Base-by-base conservation (phyloP, 2,113 vertebrate species). In the Lamprologus ornatipinnis region DNA sequence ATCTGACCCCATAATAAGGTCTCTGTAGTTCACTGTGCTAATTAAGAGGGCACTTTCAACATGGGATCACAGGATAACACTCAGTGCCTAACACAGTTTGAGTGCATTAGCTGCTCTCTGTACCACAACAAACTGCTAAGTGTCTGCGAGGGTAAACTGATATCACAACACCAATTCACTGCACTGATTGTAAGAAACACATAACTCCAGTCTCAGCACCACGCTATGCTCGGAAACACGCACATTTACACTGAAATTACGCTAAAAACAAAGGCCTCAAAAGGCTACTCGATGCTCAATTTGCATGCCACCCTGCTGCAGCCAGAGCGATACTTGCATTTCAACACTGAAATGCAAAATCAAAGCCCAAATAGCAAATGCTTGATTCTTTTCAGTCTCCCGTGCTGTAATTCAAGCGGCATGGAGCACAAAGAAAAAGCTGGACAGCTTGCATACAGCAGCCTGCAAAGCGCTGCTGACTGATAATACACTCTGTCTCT, bases 21-120 rank as follows among this genome's bases (percentile, higher is more conserved):
- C 88, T 84, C 70, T 10, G 84, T n/a, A 82, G 89, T 86, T 91
- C 82, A 70, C 68, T 51, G 85, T 84, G 85, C 70, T 94, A 91
- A 94, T 94, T 92, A 94, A 85, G 81, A 85, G 81, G 75, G 26
- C 75, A 81, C 90, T 91, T 92, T 91, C 80, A 81, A 88, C 70
- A 79, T 7, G 58, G 81, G 81, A 81, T 93, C 84, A 89, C 87
- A 79, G 58, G 53, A 91, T 94, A 73, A 86, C 90, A 93, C 90
- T 90, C 60, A 4, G 42, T 37, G 54, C 82, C 73, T 85, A 35
- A 86, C 87, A 81, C 91, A 85, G 86, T 85, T 83, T 63, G 85
- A 88, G 90, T 58, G 63, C 79, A 83, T 92, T 84, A 68, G 83
- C 26, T 87, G 88, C 83, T 91, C 85, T 81, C 81, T 91, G 63